phyloP scores from a whole-genome alignment of 2,797 vertebrate genomes.

The Falco rusticolus region DNA sequence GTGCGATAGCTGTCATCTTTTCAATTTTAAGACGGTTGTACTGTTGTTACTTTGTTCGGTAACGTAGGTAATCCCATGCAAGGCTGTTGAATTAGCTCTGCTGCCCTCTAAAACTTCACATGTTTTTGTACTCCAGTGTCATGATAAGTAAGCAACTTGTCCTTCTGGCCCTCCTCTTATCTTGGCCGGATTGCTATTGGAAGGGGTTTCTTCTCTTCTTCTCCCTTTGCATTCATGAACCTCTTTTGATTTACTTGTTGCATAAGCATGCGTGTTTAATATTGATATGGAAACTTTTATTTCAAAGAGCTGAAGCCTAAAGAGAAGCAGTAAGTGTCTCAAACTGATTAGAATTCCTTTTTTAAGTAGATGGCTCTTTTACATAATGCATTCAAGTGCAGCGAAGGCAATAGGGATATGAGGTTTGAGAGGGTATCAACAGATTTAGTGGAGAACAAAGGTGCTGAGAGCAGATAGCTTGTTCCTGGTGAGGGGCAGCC shows the following conservation, averaged over 20 bases:
- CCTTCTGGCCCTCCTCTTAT: background rate
- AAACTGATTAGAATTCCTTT: background rate
- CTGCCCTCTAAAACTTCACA: background rate
- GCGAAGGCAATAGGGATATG: background rate
- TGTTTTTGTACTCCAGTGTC: background rate
- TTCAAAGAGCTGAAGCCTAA: background rate
- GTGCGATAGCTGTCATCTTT: background rate
- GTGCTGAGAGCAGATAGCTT: background rate
- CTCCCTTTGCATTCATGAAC: background rate
- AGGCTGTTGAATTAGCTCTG: background rate
- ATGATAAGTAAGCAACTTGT: background rate
- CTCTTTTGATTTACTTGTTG: constrained; percentile 14
- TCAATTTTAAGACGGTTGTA: background rate
- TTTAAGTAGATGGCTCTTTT: background rate
- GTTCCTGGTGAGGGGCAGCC: background rate
- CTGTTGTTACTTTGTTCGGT: background rate
- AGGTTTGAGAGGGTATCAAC: background rate
- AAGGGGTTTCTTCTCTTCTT: background rate
- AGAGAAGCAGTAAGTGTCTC: background rate
- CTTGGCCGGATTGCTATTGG: background rate
- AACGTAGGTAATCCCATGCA: background rate
- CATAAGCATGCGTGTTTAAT: background rate
- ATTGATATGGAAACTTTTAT: background rate
- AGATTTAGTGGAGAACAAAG: background rate
- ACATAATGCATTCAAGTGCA: background rate